Base-by-base conservation (phyloP, 2,113 vertebrate species). In the Oreochromis niloticus region DNA sequence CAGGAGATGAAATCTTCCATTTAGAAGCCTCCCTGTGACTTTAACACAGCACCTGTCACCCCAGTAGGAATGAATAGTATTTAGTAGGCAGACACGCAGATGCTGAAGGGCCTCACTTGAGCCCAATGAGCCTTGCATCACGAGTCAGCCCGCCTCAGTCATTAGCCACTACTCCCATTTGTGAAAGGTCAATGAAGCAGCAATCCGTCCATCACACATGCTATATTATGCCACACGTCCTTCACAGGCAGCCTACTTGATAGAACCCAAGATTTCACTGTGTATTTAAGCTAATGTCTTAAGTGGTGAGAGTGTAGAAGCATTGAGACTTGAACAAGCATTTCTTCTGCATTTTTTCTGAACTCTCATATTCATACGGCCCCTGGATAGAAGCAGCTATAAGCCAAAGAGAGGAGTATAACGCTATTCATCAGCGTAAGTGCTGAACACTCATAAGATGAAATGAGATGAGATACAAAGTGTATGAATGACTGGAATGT, bases 151-250 rank as follows among this genome's bases (percentile, higher is more conserved):
- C 48, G 85, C 87, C 88, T 89, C 84, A 22, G 91, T 91, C 84
- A 92, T 93, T 90, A 90, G 80, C 84, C 86, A 87, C 90, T 88
- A 89, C 56, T 84, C 82, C 86, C 73, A 75, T 89, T 90, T 93
- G 63, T 27, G 59, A 87, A 82, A 93, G 90, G 91, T 87, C 81
- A 41, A 89, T 89, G 89, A 86, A 80, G 88, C 87, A 57, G 61
- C 82, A 27, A 89, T 81, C 19, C 10, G 54, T n/a, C 81, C 87
- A 75, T 93, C 71, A 85, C 10, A 7, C 55, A 46, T 9, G 68
- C 68, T 22, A 30, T 59, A 86, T 87, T 30, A 78, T 16, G 55
- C 24, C 27, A 30, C 50, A 19, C 56, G 82, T 85, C 90, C 87
- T 92, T 94, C 87, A 90, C 85, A 48, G 16, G 61, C 80, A 81